These are phyloP conservation scores for Lethenteron reissneri DNA, from an alignment of 2,113 vertebrate species.

Conservation along the genomic window DNA sequence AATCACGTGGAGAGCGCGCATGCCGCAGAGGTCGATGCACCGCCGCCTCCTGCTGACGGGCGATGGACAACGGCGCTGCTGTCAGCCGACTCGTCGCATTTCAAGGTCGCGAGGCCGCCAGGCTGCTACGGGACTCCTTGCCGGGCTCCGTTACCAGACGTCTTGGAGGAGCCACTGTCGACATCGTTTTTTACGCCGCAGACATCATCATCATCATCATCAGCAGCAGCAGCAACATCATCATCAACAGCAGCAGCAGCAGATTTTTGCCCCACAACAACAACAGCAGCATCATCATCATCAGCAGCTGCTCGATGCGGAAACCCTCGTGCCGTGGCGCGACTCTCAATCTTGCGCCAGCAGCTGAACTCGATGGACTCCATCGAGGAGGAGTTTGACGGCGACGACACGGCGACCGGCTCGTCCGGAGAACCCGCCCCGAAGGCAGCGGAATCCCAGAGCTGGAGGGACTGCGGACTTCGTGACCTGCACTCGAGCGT, in stretches of 20 bases:
- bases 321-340: too few species aligned
- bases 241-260: too few species aligned
- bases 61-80: background rate
- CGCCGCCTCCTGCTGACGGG: constrained; percentile 7
- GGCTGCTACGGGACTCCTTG: background rate
- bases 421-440: constrained; percentile 12
- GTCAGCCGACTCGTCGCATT: background rate
- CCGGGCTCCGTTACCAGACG: background rate
- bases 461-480: too few species aligned
- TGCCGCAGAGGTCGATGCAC: background rate
- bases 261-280: too few species aligned
- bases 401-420: constrained; percentile 10
- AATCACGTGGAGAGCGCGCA: background rate
- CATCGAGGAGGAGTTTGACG: constrained; percentile 23
- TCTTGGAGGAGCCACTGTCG: background rate
- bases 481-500: background rate
- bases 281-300: too few species aligned
- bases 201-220: too few species aligned
- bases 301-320: too few species aligned
- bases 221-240: too few species aligned
- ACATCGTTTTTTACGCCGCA: background rate
- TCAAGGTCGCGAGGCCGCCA: background rate
- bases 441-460: constrained; percentile 12
- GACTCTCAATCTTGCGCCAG: background rate
- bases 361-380: constrained; percentile 23